These are phyloP conservation scores for Crotophaga sulcirostris DNA, from an alignment of 2,113 vertebrate genomes.

Conservation along the genomic window DNA sequence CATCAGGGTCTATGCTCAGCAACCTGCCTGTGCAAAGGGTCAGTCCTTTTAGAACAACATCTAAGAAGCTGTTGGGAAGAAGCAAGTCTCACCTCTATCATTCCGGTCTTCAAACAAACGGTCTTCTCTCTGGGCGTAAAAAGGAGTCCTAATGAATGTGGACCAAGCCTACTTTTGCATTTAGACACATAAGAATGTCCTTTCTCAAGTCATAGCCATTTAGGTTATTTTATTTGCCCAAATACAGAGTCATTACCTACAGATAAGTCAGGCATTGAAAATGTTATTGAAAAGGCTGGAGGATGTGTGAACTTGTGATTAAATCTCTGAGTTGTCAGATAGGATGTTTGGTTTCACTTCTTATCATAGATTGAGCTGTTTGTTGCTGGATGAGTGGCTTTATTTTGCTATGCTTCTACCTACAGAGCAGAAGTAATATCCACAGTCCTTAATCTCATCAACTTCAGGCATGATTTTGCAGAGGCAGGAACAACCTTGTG, in stretches of 20 bases:
- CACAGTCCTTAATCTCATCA: neutral
- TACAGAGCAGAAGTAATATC: neutral
- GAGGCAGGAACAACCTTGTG: neutral
- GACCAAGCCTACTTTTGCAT: neutral
- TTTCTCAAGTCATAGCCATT: neutral
- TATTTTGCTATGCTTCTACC: neutral
- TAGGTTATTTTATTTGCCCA: neutral
- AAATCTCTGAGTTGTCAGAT: neutral
- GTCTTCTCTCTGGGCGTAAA: neutral
- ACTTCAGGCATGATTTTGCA: neutral
- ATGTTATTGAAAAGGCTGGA: neutral
- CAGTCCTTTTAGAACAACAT: neutral
- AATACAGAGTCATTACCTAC: neutral
- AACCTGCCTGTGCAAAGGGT: neutral
- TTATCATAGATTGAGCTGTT: neutral
- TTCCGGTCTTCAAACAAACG: neutral
- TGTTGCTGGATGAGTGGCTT: neutral
- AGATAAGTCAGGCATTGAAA: neutral
- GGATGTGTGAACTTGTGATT: neutral
- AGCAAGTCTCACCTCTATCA: accelerated
- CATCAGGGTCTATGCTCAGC: neutral
- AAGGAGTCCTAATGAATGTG: neutral
- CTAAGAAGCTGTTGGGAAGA: neutral
- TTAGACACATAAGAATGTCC: neutral
- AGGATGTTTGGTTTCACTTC: neutral